phyloP scores from a whole-genome alignment of 2,113 vertebrate genomes.

The Thamnophis sirtalis region DNA sequence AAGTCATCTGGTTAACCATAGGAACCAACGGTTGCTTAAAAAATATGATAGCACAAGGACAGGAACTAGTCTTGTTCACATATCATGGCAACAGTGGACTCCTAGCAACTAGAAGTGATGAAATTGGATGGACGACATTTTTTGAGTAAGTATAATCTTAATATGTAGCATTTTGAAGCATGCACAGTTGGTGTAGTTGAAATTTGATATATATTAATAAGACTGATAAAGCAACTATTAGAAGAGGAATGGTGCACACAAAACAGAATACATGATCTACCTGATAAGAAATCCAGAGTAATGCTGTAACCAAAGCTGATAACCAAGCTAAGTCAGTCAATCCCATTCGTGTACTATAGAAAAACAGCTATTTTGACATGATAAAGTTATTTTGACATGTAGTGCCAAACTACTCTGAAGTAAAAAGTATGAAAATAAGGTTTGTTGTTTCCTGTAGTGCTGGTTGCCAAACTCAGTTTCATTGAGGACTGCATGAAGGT shows the following conservation, averaged over 20 bases:
- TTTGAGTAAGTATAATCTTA: conserved; percentile 85
- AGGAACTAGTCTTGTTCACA: conserved; percentile 89
- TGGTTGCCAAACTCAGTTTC: no score
- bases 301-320: background rate
- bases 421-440: background rate
- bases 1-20: conserved; percentile 94
- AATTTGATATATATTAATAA: conserved; percentile 11
- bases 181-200: background rate
- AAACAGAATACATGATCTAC: background rate
- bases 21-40: conserved; percentile 91
- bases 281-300: background rate
- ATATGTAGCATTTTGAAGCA: background rate
- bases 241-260: background rate
- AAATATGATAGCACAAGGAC: conserved; percentile 89
- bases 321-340: background rate
- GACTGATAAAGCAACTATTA: background rate
- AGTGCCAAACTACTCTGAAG: background rate
- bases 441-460: background rate
- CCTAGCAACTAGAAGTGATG: conserved; percentile 91
- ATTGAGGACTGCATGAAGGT: no score
- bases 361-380: background rate
- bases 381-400: background rate
- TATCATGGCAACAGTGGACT: conserved; percentile 96
- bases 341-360: background rate
- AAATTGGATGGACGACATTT: conserved; percentile 97